A percentile compares a stretch with the other conserved stretches of the same genome.
Conservation (phyloP, 2,797 vertebrate species). For the Rhabdophis nuchalis region DNA sequence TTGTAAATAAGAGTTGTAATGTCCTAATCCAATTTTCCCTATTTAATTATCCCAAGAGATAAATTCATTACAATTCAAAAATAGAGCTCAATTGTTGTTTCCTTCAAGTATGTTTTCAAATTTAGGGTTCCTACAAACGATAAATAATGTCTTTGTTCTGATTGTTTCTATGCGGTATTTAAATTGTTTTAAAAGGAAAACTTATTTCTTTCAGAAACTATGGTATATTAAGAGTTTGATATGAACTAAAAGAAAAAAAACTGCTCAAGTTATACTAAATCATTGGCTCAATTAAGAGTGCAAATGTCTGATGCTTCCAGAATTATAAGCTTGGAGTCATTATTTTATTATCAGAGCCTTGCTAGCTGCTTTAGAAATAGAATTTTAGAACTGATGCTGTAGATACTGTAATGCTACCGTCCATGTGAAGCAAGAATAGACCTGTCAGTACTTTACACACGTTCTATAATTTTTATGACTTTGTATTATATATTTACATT, state of each 20-base stretch:
- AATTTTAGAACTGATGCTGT: constrained; percentile 77
- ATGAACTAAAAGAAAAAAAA: constrained; percentile 70
- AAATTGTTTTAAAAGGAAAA: constrained; percentile 74
- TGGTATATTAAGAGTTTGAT: constrained; percentile 68
- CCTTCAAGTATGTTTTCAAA: constrained; percentile 64
- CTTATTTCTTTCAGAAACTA: constrained; percentile 64
- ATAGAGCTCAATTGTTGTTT: constrained; percentile 47
- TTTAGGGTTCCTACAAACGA: constrained; percentile 50
- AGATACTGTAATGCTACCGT: constrained; percentile 75
- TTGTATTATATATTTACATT: constrained; percentile 80
- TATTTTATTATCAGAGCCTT: constrained; percentile 86
- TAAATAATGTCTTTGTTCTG: constrained; percentile 74
- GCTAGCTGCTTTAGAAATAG: constrained; percentile 79
- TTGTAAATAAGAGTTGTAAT: constrained; percentile 71
- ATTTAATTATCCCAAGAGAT: constrained; percentile 61
- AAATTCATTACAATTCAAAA: constrained; percentile 52
- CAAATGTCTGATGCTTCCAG: constrained; percentile 78
- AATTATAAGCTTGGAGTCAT: constrained; percentile 74
- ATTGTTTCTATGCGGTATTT: constrained; percentile 77
- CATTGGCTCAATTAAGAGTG: constrained; percentile 77
- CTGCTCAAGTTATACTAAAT: constrained; percentile 65
- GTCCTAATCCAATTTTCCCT: constrained; percentile 58
- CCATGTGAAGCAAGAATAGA: constrained; percentile 73
- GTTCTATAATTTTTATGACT: constrained; percentile 76
- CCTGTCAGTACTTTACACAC: constrained; percentile 71